Base-by-base conservation (phyloP, 1,140 invertebrate genomes). In the Lepidostoma basale region DNA sequence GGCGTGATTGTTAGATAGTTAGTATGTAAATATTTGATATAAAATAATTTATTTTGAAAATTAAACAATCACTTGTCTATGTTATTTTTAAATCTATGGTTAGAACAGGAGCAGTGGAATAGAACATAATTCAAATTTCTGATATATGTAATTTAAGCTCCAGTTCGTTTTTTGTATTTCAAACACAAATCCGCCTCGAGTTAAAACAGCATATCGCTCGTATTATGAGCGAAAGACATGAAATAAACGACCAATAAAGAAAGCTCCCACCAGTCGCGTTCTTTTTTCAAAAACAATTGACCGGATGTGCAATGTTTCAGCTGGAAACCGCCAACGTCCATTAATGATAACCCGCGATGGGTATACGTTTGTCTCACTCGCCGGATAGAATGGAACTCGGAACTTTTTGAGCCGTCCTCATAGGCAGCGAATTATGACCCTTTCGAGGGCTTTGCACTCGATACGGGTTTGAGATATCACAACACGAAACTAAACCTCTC, bases 251-350 rank as follows among this genome's bases (percentile, higher is more conserved):
- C 54, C 54, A 58, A 58, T 54, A 54, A 58, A 58, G 54, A 58
- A 58, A 58, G 18, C 28, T 39, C 33, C 33, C 33, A 58, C 54
- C n/a, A 18, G 36, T 20, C 10, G 28, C 30, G 16, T 23, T 9
- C 20, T 58, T 58, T 58, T 58, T 54, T 54, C 9, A 52, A 58
- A 58, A 58, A 58, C 54, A 58, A 58, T 58, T 40, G 54, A 58
- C 54, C 54, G 54, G 54, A 58, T 39, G 23, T 58, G 54, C 54
- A 58, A 58, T 58, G 54, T 58, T 58, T 58, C 54, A 58, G 39
- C 30, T 58, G 54, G 28, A 58, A 33, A 58, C 54, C 54, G 33
- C 54, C n/a, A 33, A 58, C 23, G 54, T 58, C 33, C 54, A 58
- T 58, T 39, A 58, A 58, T 58, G 54, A 58, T 58, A 58, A 58